Evolutionary conservation across 1,140 invertebrate genomes (phyloP).

Genomic region (Oppia nitens): DNA sequence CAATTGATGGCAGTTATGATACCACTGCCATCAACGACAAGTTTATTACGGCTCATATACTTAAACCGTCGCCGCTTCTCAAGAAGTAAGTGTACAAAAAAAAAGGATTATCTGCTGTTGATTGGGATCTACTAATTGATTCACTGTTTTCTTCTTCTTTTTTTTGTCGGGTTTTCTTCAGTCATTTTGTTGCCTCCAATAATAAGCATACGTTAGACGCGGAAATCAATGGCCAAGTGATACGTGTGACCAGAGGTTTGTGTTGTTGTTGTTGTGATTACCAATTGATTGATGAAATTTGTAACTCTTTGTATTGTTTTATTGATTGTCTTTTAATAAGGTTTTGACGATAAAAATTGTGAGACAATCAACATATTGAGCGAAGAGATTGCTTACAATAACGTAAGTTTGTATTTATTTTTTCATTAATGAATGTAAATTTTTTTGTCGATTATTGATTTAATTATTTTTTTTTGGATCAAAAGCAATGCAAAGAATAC

Average conservation of each 20-base stretch:
- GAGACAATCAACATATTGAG: not conserved
- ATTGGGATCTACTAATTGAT: not conserved
- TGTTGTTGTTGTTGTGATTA: too few relatives aligned
- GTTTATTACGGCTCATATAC: slow-evolving; percentile 10
- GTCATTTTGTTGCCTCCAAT: slow-evolving; percentile 9
- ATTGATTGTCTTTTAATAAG: not conserved
- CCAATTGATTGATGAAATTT: not conserved
- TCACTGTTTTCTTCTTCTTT: not conserved
- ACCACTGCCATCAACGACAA: slow-evolving; percentile 2
- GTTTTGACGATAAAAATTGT: slow-evolving; percentile 5
- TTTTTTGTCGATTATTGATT: too few relatives aligned
- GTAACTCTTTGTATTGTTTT: not conserved
- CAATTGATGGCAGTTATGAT: slow-evolving; percentile 5
- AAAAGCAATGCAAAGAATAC: slow-evolving; percentile 3
- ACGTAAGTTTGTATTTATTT: not conserved
- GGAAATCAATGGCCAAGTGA: not conserved
- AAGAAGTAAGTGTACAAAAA: slow-evolving; percentile 4
- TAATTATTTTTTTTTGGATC: too few relatives aligned
- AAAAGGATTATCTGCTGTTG: not conserved
- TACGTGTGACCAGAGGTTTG: slow-evolving; percentile 8
- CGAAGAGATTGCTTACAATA: slow-evolving; percentile 11
- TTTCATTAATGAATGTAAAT: not conserved
- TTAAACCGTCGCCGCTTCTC: slow-evolving; percentile 8
- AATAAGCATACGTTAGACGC: slow-evolving; percentile 10
- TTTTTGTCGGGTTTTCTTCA: too few relatives aligned